Base-by-base conservation (phyloP, 2,888 invertebrate genomes). In the Lasioglossum zephyrum region DNA sequence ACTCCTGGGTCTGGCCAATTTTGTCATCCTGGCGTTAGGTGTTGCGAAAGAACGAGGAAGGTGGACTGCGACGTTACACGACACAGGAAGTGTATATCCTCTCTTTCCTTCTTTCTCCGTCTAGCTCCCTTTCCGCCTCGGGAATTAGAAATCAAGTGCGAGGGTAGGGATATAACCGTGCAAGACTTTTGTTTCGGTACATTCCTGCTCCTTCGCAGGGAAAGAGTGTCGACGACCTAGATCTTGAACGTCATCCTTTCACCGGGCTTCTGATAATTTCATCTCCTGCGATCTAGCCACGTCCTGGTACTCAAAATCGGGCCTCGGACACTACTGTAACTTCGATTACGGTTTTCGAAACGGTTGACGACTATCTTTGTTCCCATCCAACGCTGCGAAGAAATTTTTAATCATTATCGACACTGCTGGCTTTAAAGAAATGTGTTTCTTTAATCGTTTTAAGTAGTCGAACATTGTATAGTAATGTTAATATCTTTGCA, bases 191-290 rank as follows among this genome's bases (percentile, higher is more conserved):
- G 70, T 79, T 81, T 60, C 47, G 69, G 6, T 26, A 9, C 8
- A 26, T 69, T 77, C 49, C 57, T 77, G 4, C 49, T 72, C 53
- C 41, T 78, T 79, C 26, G 63, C 79, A 60, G 53, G 31, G 78
- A 66, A 82, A 74, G 26, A 78, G 53, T 69, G 80, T n/a, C 76
- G 66, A 22, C 70, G 84, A 84, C 87, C 87, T 77, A 87, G 81
- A 87, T 86, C 79, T 77, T 76, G n/a, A 53, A 72, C 70, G 36
- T 77, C 53, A 70, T 83, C 81, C 84, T 87, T 87, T 87, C 87
- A 86, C 86, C 83, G 22, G n/a, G 13, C 36, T 31, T 8, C 18
- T 22, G 36, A 75, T 69, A 41, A 75, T 60, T 77, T 74, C 16
- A 31, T 31, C 77, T 41, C 31, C 11, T n/a, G 47, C n/a, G 36